phyloP scores from a whole-genome alignment of 2,113 vertebrate species.

The Setophaga coronata region DNA sequence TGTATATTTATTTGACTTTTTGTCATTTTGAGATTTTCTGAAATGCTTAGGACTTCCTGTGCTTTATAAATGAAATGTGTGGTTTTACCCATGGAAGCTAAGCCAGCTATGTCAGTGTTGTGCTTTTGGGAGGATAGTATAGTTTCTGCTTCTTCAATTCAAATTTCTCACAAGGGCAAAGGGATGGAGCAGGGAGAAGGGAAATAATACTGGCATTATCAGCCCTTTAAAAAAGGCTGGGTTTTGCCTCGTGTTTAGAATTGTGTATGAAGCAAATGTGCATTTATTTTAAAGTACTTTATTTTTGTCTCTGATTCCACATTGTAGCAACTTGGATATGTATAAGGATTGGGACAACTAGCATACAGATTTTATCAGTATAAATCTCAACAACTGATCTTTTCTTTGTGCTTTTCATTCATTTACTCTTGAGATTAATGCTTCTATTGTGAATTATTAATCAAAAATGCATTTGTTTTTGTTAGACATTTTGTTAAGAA shows the following conservation, averaged over 20 bases:
- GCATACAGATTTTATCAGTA: not conserved
- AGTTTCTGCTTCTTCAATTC: not conserved
- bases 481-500: not conserved
- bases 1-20: constrained; percentile 13
- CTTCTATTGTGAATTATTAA: not conserved
- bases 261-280: not conserved
- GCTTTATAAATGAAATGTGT: not conserved
- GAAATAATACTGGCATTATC: not conserved
- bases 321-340: not conserved
- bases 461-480: not conserved
- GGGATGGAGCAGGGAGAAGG: not conserved
- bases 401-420: not conserved
- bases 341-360: not conserved
- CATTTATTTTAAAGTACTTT: not conserved
- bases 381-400: not conserved
- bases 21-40: not conserved
- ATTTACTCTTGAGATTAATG: not conserved
- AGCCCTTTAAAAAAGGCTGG: not conserved
- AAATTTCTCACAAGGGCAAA: not conserved
- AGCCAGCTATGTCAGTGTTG: not conserved
- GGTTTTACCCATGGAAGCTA: not conserved
- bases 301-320: not conserved
- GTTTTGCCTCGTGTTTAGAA: not conserved
- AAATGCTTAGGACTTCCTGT: not conserved
- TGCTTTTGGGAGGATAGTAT: not conserved